Conservation (phyloP, 2,797 vertebrate species). For the Sebastes goodei region DNA sequence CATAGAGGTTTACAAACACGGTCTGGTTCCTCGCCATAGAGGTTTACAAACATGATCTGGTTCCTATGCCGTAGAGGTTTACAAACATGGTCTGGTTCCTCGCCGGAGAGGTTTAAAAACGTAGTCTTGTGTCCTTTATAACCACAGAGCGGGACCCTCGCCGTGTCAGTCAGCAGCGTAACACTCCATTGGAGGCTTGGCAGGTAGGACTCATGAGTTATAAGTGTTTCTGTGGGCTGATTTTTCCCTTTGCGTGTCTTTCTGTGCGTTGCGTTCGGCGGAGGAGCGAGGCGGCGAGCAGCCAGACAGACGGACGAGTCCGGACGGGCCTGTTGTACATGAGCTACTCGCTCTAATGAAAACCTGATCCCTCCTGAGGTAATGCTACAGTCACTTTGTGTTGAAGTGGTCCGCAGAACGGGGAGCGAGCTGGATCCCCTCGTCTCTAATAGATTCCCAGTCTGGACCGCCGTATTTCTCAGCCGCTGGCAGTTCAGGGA, state of each 20-base stretch:
- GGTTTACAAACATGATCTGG: no score
- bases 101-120: not conserved
- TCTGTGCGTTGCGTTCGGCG: not conserved
- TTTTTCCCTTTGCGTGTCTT: not conserved
- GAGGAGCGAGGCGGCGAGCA: not conserved
- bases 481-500: not conserved
- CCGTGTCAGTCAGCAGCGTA: not conserved
- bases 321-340: conserved; percentile 16
- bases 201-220: not conserved
- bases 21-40: no score
- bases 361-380: conserved; percentile 52
- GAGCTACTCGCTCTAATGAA: conserved; percentile 24
- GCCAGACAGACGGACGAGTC: conserved; percentile 18
- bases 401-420: not conserved
- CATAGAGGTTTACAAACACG: no score
- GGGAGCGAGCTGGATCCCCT: conserved; percentile 17
- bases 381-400: conserved; percentile 23
- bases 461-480: conserved; percentile 4
- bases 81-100: no score
- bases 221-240: not conserved
- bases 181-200: not conserved
- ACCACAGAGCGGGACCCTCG: not conserved
- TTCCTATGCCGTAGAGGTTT: no score
- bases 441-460: conserved; percentile 14
- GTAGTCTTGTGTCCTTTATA: conserved; percentile 4